A percentile compares a stretch with the other conserved stretches of the same genome.
Conservation (phyloP, 2,888 invertebrate species). For the Keiferia lycopersicella region DNA sequence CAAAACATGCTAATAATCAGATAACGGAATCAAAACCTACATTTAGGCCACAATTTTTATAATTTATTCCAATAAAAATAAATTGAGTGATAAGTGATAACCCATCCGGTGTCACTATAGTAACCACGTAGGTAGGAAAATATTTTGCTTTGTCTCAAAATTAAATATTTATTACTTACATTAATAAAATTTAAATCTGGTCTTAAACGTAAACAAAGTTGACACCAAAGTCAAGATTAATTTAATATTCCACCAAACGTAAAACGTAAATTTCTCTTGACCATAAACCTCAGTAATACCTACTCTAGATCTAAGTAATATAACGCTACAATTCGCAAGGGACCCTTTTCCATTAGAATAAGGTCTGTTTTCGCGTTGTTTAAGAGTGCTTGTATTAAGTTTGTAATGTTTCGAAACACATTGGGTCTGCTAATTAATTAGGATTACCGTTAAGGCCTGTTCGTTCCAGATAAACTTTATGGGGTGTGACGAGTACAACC, state of each 20-base stretch:
- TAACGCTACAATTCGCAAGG: slow-evolving; percentile 5
- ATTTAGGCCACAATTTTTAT: too few species aligned
- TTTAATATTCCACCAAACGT: slow-evolving; percentile 7
- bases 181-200: too few species aligned
- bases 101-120: too few species aligned
- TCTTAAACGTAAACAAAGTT: neutral
- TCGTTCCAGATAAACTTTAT: slow-evolving; percentile 66
- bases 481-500: slow-evolving; percentile 44
- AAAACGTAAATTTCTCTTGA: slow-evolving; percentile 37
- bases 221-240: slow-evolving; percentile 15
- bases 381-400: slow-evolving; percentile 39
- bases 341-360: neutral
- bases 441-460: slow-evolving; percentile 63
- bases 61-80: too few species aligned
- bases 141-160: too few species aligned
- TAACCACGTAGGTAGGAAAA: too few species aligned
- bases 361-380: slow-evolving; percentile 18
- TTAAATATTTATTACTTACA: too few species aligned
- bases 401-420: slow-evolving; percentile 58
- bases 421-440: slow-evolving; percentile 72
- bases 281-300: slow-evolving; percentile 35
- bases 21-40: too few species aligned
- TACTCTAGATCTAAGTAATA: slow-evolving; percentile 17
- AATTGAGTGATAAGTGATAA: too few species aligned
- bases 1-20: too few species aligned